Evolutionary conservation across 2,888 invertebrate species (phyloP), one percentile per base, ranked within the genome.

Genomic region (Volucella zonaria): DNA sequence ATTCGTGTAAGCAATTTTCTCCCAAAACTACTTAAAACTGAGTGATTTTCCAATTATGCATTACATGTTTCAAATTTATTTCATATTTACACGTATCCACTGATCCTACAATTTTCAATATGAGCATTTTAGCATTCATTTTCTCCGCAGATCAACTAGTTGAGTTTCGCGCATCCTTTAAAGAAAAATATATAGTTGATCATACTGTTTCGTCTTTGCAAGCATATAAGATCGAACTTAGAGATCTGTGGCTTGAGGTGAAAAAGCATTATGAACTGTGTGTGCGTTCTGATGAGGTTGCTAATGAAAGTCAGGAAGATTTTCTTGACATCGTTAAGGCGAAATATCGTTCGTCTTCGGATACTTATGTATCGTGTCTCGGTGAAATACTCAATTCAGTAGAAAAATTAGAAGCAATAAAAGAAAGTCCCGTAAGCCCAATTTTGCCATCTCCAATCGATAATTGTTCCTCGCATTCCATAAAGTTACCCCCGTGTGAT

Each of bases 211-310:
- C 56, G 11, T 38, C 40, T 56, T 56, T 56, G 11, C 38, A 31
- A 56, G 40, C 56, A n/a, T n/a, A 56, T 56, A 38, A 56, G 38
- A 56, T 56, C 14, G 56, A 38, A 56, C 38, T n/a, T n/a, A n/a
- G 1, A 3, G n/a, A n/a, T n/a, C n/a, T n/a, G n/a, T n/a, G n/a
- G n/a, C n/a, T n/a, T n/a, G n/a, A n/a, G n/a, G n/a, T n/a, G n/a
- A n/a, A n/a, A n/a, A n/a, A n/a, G n/a, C n/a, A n/a, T n/a, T n/a
- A n/a, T n/a, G n/a, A n/a, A n/a, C n/a, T n/a, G n/a, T n/a, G n/a
- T n/a, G n/a, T n/a, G n/a, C n/a, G n/a, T n/a, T n/a, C n/a, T n/a
- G n/a, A n/a, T n/a, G n/a, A n/a, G n/a, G n/a, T n/a, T n/a, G n/a
- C n/a, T n/a, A n/a, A n/a, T n/a, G n/a, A 23, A 23, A 23, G 23